Evolutionary conservation across 1,140 invertebrate species (phyloP).

Genomic region (Ceratosolen fusciceps): DNA sequence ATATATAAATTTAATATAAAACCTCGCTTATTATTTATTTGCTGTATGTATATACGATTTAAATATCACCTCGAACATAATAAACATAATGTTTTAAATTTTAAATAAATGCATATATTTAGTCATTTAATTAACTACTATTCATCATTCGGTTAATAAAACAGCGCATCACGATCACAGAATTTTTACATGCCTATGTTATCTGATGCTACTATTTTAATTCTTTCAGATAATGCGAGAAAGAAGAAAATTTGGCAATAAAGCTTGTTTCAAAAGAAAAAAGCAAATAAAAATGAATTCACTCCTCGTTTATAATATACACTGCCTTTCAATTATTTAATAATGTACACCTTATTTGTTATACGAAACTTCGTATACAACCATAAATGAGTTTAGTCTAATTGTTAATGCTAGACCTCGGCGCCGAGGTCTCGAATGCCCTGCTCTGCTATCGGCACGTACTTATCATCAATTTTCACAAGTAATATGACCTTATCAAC

Average conservation of each 20-base stretch:
- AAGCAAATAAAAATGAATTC: neutral
- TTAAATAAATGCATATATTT: neutral
- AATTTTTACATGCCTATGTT: neutral
- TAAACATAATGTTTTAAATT: neutral
- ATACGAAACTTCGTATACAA: neutral
- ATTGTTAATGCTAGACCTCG: constrained; percentile 73
- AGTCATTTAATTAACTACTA: neutral
- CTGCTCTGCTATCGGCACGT: constrained; percentile 91
- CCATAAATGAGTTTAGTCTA: neutral
- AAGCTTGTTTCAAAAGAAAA: neutral
- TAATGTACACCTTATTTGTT: neutral
- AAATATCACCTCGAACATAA: neutral
- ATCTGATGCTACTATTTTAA: neutral
- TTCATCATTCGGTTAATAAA: neutral
- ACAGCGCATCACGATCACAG: neutral
- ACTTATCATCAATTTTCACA: constrained; percentile 93
- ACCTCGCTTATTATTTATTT: too few relatives aligned
- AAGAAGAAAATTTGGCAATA: too few relatives aligned
- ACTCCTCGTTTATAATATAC: neutral
- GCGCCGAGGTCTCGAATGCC: constrained; percentile 86
- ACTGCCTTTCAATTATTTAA: neutral
- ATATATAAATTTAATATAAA: neutral
- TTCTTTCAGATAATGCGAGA: neutral
- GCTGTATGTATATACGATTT: too few relatives aligned
- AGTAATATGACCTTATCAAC: constrained; percentile 91